phyloP scores from a whole-genome alignment of 2,113 vertebrate species.

The Typhlomys cinereus region DNA sequence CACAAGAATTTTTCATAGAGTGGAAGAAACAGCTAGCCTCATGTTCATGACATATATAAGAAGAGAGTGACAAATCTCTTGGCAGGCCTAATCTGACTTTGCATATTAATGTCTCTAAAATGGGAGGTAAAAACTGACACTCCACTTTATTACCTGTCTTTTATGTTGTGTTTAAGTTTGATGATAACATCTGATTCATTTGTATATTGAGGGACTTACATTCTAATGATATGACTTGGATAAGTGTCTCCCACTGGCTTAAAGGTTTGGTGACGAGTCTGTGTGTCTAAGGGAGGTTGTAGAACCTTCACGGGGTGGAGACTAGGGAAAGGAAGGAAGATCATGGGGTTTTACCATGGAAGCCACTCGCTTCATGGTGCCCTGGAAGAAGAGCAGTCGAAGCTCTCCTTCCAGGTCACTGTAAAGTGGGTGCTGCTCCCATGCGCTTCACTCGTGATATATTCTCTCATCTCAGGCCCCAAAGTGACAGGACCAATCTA shows the following conservation, averaged over 20 bases:
- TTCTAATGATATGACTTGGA: neutral
- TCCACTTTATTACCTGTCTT: neutral
- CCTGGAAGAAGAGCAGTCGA: no score
- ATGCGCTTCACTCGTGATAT: neutral
- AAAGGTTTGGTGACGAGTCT: neutral
- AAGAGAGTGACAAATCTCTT: slow-evolving; percentile 8
- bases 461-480: neutral
- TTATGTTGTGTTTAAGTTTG: neutral
- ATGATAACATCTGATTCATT: neutral
- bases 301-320: neutral
- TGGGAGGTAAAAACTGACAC: neutral
- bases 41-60: neutral
- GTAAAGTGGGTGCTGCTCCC: neutral
- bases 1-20: neutral
- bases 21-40: neutral
- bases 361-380: no score
- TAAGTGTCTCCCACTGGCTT: neutral
- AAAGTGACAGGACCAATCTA: neutral
- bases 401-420: neutral
- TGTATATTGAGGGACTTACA: neutral
- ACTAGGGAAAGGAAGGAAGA: neutral
- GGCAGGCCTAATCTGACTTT: neutral
- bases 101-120: neutral
- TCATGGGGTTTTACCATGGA: neutral
- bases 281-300: neutral